phyloP scores from a whole-genome alignment of 2,113 vertebrate genomes.

The Proterorhinus semilunaris region DNA sequence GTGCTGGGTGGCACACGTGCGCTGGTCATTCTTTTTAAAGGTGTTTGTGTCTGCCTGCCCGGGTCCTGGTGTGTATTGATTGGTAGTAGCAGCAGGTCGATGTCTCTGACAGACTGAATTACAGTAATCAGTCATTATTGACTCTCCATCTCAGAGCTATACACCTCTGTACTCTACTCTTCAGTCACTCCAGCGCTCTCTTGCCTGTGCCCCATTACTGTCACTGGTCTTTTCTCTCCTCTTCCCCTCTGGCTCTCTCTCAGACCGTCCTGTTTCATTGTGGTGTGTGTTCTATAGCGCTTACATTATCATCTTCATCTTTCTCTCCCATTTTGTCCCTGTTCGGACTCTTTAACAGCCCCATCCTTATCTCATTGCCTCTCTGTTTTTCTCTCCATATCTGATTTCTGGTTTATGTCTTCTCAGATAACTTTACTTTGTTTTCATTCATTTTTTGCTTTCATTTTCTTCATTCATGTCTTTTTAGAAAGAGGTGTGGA shows the following conservation, averaged over 20 bases:
- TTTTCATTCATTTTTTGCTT: conserved; percentile 15
- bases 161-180: conserved; percentile 60
- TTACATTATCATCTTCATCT: conserved; percentile 30
- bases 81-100: conserved; percentile 94
- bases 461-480: neutral
- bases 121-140: conserved; percentile 99
- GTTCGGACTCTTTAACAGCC: conserved; percentile 30
- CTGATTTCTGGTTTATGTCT: conserved; percentile 37
- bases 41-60: conserved; percentile 71
- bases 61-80: conserved; percentile 92
- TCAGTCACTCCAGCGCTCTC: conserved; percentile 20
- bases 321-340: conserved; percentile 30
- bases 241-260: neutral
- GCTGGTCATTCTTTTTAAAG: conserved; percentile 21
- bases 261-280: conserved; percentile 15
- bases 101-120: conserved; percentile 97
- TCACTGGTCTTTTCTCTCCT: conserved; percentile 15
- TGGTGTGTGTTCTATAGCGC: conserved; percentile 16
- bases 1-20: conserved; percentile 27
- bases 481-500: neutral
- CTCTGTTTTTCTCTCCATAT: conserved; percentile 15
- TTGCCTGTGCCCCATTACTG: conserved; percentile 21
- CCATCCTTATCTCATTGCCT: conserved; percentile 19
- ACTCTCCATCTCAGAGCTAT: conserved; percentile 81
- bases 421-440: conserved; percentile 38